A percentile compares a stretch with the other conserved stretches of the same genome.
phyloP scores from a whole-genome alignment of 1,140 invertebrate genomes.

The Drosophila fuyamai region DNA sequence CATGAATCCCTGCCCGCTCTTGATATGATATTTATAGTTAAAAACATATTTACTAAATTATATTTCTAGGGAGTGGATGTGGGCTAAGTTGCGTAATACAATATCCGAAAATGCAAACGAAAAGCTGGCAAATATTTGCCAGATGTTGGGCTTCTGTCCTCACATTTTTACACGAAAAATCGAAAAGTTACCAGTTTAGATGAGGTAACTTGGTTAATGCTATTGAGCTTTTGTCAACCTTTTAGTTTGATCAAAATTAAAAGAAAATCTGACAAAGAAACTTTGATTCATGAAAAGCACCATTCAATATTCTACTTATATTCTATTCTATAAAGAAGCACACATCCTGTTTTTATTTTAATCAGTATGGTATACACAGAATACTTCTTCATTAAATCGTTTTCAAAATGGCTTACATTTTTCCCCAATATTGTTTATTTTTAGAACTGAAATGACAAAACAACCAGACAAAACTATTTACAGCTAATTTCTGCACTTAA shows the following conservation, averaged over 20 bases:
- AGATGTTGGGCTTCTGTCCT: constrained; percentile 39
- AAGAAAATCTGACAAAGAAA: neutral
- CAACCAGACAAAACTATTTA: constrained; percentile 14
- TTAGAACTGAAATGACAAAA: neutral
- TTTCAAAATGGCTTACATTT: neutral
- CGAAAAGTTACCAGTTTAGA: constrained; percentile 17
- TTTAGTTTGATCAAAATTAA: constrained; percentile 29
- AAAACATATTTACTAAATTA: constrained; percentile 37
- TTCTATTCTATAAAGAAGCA: neutral
- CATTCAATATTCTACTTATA: too few species aligned
- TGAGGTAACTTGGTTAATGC: constrained; percentile 25
- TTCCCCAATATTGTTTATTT: neutral
- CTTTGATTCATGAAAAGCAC: neutral
- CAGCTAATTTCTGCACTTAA: constrained; percentile 28
- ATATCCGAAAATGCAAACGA: constrained; percentile 53
- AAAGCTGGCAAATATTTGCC: constrained; percentile 68
- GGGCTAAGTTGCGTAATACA: constrained; percentile 34
- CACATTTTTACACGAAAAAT: constrained; percentile 17
- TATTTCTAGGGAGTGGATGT: neutral
- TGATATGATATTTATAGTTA: constrained; percentile 42
- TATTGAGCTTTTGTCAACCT: constrained; percentile 21
- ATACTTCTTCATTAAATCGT: neutral
- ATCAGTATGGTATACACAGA: neutral
- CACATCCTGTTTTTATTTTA: neutral
- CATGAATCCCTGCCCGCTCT: constrained; percentile 28